Conservation (phyloP, 2,888 invertebrate species). For the Cataglyphis cursor region DNA sequence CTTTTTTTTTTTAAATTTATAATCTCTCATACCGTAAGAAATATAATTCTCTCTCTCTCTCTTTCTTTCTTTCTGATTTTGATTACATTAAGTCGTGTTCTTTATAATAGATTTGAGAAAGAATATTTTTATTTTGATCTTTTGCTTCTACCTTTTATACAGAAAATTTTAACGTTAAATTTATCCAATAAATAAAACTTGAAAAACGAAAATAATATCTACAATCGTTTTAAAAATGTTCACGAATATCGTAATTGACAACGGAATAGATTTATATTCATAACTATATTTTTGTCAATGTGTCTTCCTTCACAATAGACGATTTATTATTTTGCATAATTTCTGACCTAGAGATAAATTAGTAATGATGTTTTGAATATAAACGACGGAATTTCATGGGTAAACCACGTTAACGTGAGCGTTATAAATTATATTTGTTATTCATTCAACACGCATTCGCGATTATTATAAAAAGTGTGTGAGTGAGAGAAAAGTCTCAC, state of each 20-base stretch:
- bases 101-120: constrained; percentile 4
- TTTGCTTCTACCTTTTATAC: neutral
- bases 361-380: constrained; percentile 51
- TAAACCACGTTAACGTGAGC: constrained; percentile 25
- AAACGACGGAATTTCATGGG: constrained; percentile 41
- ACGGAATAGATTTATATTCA: constrained; percentile 18
- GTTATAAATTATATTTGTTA: constrained; percentile 40
- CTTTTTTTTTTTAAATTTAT: constrained; percentile 43
- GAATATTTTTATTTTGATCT: neutral
- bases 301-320: constrained; percentile 5
- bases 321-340: constrained; percentile 51
- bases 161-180: neutral
- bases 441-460: constrained; percentile 4
- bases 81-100: neutral
- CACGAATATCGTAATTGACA: neutral
- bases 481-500: constrained; percentile 8
- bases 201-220: constrained; percentile 5
- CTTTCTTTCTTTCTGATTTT: neutral
- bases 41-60: neutral
- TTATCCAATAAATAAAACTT: constrained; percentile 5
- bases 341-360: constrained; percentile 46
- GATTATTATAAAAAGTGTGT: constrained; percentile 33
- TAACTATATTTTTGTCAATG: constrained; percentile 28
- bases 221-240: constrained; percentile 16
- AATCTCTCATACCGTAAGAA: constrained; percentile 12